A percentile compares a stretch with the other conserved stretches of the same genome.
These are phyloP conservation scores for Megatriorchis doriae DNA, from an alignment of 2,113 vertebrate species.

Conservation along the genomic window DNA sequence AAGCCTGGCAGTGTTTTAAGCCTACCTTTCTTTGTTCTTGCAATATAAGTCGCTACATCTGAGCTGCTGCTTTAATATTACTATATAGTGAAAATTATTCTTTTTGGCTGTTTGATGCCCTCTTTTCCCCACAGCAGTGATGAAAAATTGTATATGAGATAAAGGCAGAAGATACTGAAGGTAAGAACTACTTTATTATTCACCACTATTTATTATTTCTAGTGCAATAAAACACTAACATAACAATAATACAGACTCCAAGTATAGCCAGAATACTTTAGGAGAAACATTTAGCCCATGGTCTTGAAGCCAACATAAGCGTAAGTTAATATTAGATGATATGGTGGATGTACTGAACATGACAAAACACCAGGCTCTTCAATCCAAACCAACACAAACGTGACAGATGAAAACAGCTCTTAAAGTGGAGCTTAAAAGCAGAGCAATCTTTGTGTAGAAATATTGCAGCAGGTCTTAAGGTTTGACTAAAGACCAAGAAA, in stretches of 20 bases:
- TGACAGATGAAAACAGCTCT: background rate
- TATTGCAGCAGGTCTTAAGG: background rate
- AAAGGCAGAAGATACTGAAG: background rate
- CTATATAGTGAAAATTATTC: background rate
- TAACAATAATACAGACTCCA: background rate
- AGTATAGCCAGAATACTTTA: background rate
- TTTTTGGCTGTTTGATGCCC: background rate
- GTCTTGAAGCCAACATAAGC: background rate
- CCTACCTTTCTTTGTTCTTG: background rate
- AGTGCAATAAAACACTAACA: background rate
- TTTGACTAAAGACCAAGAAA: background rate
- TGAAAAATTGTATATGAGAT: background rate
- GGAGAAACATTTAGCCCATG: background rate
- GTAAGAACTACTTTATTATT: background rate
- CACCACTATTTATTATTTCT: background rate
- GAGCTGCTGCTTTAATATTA: background rate
- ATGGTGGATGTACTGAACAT: background rate
- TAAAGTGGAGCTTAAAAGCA: background rate
- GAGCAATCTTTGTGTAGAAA: background rate
- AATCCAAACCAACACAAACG: background rate
- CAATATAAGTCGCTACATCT: background rate
- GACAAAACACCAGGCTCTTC: background rate
- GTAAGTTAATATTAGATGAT: background rate
- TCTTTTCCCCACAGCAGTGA: background rate
- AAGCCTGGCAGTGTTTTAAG: background rate